These are phyloP conservation scores for Carassius gibelio DNA, from an alignment of 2,113 vertebrate genomes.

Conservation along the genomic window DNA sequence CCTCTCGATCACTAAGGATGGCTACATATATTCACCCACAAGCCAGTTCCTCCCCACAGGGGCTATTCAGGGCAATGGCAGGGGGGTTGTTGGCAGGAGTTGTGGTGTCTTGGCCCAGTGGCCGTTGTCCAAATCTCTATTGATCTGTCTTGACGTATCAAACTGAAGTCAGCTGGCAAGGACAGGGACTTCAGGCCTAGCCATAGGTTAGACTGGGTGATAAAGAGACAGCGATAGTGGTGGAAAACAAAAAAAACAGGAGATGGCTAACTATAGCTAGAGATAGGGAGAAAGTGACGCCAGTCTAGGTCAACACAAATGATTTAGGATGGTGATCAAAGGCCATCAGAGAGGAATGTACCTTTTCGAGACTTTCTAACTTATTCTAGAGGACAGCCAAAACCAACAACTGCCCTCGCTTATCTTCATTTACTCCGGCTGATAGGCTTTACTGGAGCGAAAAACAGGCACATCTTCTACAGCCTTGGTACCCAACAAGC, in stretches of 20 bases:
- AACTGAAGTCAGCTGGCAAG: conserved; percentile 14
- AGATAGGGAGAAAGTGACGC: conserved; percentile 6
- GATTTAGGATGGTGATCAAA: conserved; percentile 33
- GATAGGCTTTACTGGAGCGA: conserved; percentile 37
- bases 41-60: neutral
- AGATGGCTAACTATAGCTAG: conserved; percentile 1
- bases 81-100: neutral
- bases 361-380: neutral
- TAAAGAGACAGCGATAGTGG: conserved; percentile 25
- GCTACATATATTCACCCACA: conserved; percentile 5
- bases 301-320: conserved; percentile 6
- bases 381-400: conserved; percentile 44
- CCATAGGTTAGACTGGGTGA: conserved; percentile 15
- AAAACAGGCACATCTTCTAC: neutral
- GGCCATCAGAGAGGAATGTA: neutral
- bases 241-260: neutral
- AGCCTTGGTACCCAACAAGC: conserved; percentile 14
- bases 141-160: conserved; percentile 22
- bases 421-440: conserved; percentile 23
- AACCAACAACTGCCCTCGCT: neutral
- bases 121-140: conserved; percentile 30
- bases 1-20: neutral
- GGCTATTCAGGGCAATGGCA: neutral
- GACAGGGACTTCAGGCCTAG: conserved; percentile 5
- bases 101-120: neutral